Conservation (phyloP, 30 jellyfish, hydroid and myxozoan genomes). For the Mastigias papua region DNA sequence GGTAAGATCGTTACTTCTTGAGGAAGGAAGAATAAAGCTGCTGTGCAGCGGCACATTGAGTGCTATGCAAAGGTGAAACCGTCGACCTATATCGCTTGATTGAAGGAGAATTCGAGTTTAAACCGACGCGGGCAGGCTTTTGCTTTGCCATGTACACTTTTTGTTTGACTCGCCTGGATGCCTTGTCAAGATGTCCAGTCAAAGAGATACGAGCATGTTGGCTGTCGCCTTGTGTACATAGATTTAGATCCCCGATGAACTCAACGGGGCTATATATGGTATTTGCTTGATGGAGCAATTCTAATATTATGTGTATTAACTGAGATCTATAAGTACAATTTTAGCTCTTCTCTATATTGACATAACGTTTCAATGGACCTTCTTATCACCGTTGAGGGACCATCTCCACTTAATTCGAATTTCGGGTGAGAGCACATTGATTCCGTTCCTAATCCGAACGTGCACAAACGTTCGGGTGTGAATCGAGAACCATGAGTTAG, state of each 20-base stretch:
- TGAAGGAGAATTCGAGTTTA: neutral
- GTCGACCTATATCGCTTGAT: neutral
- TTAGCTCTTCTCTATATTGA: too few species aligned
- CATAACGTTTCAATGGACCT: too few species aligned
- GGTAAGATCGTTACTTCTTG: neutral
- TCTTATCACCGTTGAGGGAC: too few species aligned
- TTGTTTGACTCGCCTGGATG: neutral
- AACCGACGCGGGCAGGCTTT: neutral
- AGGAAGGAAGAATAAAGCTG: slow-evolving; percentile 13
- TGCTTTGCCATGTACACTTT: neutral
- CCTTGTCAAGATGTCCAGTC: neutral
- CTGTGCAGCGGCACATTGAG: slow-evolving; percentile 30
- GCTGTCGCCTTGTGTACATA: neutral
- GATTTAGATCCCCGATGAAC: neutral
- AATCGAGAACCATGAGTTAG: too few species aligned
- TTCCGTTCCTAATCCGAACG: too few species aligned
- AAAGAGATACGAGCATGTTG: neutral
- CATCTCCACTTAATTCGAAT: too few species aligned
- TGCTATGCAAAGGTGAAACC: slow-evolving; percentile 10
- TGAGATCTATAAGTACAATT: neutral
- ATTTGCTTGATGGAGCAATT: neutral
- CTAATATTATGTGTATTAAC: neutral
- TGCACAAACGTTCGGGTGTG: too few species aligned
- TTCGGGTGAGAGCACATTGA: too few species aligned
- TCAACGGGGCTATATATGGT: neutral